These are phyloP conservation scores for Stegodyphus dumicola DNA, from an alignment of 1,140 invertebrate species.

Conservation along the genomic window DNA sequence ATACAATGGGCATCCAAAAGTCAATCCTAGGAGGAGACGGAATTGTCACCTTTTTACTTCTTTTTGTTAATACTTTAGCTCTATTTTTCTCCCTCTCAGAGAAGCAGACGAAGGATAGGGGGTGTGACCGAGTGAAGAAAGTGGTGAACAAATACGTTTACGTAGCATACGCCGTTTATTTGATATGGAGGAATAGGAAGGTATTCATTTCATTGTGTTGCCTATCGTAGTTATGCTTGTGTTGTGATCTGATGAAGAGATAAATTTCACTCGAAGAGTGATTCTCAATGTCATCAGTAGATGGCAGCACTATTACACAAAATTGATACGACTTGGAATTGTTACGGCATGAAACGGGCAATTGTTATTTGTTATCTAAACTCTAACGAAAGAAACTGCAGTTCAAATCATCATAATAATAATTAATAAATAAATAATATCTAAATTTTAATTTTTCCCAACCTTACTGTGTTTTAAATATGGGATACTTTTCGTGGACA, in stretches of 20 bases:
- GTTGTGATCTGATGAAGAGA: background rate
- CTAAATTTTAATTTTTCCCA: no score
- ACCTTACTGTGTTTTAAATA: no score
- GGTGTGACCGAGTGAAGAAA: background rate
- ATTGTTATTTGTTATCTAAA: no score
- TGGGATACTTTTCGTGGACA: no score
- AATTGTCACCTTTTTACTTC: slow-evolving; percentile 6
- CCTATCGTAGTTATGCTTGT: background rate
- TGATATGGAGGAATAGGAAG: background rate
- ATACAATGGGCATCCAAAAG: background rate
- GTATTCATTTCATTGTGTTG: background rate
- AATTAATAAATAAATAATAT: no score
- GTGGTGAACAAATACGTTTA: background rate
- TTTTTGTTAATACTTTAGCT: background rate
- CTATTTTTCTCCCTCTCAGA: background rate
- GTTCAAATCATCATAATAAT: no score
- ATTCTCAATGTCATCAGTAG: background rate
- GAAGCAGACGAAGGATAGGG: background rate
- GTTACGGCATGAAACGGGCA: no score
- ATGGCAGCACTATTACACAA: background rate
- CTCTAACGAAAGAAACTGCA: no score
- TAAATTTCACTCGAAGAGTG: background rate
- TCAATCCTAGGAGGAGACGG: background rate
- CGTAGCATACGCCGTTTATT: background rate
- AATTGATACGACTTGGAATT: no score